Evolutionary conservation across 2,113 vertebrate genomes (phyloP).

Genomic region (Lepus europaeus): DNA sequence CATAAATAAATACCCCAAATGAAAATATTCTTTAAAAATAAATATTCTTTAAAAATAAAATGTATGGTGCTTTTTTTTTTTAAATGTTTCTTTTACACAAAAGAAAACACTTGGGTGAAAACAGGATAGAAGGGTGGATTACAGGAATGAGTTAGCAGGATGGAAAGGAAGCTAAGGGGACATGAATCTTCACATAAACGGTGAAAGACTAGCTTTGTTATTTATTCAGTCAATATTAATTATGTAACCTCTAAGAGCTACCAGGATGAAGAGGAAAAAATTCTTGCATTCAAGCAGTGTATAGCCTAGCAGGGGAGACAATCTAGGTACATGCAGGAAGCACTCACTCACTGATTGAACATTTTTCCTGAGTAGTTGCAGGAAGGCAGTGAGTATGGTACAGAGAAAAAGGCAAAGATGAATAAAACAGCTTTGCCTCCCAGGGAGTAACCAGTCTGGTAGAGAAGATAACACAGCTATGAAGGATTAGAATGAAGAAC

Average conservation of each 20-base stretch:
- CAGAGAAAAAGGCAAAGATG: slow-evolving; percentile 28
- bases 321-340: slow-evolving; percentile 8
- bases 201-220: slow-evolving; percentile 27
- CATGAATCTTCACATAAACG: slow-evolving; percentile 1
- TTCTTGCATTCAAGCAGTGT: neutral
- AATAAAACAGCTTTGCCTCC: slow-evolving; percentile 16
- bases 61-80: neutral
- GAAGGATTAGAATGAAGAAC: neutral
- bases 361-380: slow-evolving; percentile 2
- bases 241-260: slow-evolving; percentile 17
- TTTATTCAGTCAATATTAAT: slow-evolving; percentile 41
- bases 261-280: neutral
- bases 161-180: neutral
- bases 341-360: neutral
- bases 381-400: neutral
- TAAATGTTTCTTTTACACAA: neutral
- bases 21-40: slow-evolving; percentile 32
- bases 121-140: neutral
- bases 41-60: slow-evolving; percentile 31
- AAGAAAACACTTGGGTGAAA: slow-evolving; percentile 25
- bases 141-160: neutral
- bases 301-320: slow-evolving; percentile 11
- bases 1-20: slow-evolving; percentile 25
- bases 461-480: neutral
- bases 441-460: neutral